phyloP scores from a whole-genome alignment of 2,113 vertebrate genomes.

The Pica pica region DNA sequence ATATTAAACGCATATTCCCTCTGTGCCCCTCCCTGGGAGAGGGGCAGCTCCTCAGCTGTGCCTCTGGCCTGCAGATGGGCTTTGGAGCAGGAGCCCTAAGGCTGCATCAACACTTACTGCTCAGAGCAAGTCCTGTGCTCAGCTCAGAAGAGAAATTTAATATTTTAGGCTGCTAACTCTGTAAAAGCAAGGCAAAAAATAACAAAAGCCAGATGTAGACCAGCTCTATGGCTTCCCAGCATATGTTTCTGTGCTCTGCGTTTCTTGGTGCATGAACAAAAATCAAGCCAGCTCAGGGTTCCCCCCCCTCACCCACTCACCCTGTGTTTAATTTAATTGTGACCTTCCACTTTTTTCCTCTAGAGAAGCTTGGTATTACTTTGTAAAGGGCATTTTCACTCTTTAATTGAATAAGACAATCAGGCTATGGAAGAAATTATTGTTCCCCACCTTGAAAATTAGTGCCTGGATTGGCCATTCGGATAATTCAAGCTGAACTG shows the following conservation, averaged over 20 bases:
- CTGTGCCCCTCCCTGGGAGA: background rate
- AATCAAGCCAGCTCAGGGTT: background rate
- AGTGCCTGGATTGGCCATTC: slow-evolving; percentile 23
- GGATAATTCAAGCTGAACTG: background rate
- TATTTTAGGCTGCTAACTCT: slow-evolving; percentile 35
- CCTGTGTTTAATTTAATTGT: slow-evolving; percentile 35
- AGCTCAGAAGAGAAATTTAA: background rate
- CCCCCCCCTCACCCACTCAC: fast-evolving
- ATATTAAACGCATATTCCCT: slow-evolving; percentile 2
- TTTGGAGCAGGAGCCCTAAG: background rate
- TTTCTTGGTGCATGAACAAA: background rate
- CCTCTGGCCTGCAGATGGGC: background rate
- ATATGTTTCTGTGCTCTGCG: background rate
- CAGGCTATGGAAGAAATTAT: slow-evolving; percentile 40
- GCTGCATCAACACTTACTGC: background rate
- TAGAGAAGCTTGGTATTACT: slow-evolving; percentile 43
- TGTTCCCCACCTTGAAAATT: slow-evolving; percentile 44
- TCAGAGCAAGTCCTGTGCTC: background rate
- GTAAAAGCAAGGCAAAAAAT: background rate
- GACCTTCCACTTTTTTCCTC: slow-evolving; percentile 49
- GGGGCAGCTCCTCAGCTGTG: background rate
- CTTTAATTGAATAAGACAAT: slow-evolving; percentile 59
- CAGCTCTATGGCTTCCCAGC: background rate
- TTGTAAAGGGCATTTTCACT: slow-evolving; percentile 43
- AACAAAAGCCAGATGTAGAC: background rate